These are phyloP conservation scores for Colletes latitarsis DNA, from an alignment of 1,140 invertebrate species.

Conservation along the genomic window DNA sequence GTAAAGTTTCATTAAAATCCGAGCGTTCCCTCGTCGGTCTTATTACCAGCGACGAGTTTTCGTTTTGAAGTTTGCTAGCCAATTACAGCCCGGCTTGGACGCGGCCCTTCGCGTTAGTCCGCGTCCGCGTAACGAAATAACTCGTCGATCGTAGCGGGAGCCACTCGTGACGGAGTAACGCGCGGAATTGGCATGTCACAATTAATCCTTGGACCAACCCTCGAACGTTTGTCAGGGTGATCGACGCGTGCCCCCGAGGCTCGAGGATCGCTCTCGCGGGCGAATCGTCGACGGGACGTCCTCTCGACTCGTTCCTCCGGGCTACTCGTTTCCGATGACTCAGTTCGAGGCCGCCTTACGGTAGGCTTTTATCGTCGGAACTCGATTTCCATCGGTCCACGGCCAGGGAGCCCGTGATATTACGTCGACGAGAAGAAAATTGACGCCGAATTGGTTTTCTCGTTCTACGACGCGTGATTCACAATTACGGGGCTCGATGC, in stretches of 20 bases:
- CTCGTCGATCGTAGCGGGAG: not conserved
- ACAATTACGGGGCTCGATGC: not conserved
- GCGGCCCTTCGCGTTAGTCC: not conserved
- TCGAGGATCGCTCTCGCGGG: not conserved
- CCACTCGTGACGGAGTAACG: not conserved
- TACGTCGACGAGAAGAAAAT: not conserved
- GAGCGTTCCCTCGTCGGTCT: no score
- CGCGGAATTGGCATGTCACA: conserved; percentile 19
- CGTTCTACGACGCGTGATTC: not conserved
- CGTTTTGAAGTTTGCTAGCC: conserved; percentile 21
- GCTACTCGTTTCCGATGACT: conserved; percentile 2
- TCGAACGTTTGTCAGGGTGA: not conserved
- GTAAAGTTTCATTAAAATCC: no score
- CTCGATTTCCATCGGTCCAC: conserved; percentile 8
- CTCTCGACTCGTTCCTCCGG: not conserved
- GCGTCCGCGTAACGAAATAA: conserved; percentile 40
- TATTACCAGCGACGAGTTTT: not conserved
- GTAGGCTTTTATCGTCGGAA: not conserved
- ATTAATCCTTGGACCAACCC: conserved; percentile 33
- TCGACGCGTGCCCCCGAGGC: not conserved
- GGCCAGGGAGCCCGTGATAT: not conserved
- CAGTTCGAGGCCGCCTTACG: not conserved
- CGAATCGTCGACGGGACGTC: not conserved
- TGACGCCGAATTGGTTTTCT: conserved; percentile 14
- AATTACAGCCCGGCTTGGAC: conserved; percentile 3